Percentiles rank a stretch among this genome's conserved stretches.
Evolutionary conservation across 2,797 vertebrate genomes (phyloP).

Genomic region (Melanotaenia nigrans): DNA sequence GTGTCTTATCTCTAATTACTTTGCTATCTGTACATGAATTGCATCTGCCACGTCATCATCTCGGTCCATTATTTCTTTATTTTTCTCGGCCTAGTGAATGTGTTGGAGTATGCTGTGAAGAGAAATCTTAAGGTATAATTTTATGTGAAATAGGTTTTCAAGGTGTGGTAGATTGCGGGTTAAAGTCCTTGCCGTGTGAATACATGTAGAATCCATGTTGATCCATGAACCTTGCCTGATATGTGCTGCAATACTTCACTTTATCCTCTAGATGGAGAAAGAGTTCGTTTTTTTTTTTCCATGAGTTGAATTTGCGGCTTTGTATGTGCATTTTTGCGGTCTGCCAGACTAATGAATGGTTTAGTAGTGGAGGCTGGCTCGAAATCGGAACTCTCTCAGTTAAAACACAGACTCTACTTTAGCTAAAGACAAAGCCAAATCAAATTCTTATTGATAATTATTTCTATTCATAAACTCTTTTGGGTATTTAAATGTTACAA

Average conservation of each 20-base stretch:
- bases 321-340: neutral
- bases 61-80: neutral
- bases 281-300: slow-evolving; percentile 33
- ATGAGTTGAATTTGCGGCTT: neutral
- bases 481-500: neutral
- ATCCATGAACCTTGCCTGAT: fast-evolving
- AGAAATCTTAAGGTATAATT: neutral
- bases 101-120: neutral
- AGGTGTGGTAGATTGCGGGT: slow-evolving; percentile 47
- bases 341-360: slow-evolving; percentile 7
- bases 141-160: neutral
- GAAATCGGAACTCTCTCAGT: neutral
- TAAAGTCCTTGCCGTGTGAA: slow-evolving; percentile 57
- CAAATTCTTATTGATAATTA: neutral
- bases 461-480: neutral
- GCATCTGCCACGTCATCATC: neutral
- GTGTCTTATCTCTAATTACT: neutral
- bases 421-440: neutral
- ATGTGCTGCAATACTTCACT: slow-evolving; percentile 15
- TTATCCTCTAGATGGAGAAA: slow-evolving; percentile 60
- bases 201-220: neutral
- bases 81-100: neutral
- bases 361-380: neutral
- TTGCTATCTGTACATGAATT: neutral
- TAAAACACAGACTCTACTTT: neutral